phyloP scores from a whole-genome alignment of 2,113 vertebrate genomes.

The Phylloscopus trochilus region DNA sequence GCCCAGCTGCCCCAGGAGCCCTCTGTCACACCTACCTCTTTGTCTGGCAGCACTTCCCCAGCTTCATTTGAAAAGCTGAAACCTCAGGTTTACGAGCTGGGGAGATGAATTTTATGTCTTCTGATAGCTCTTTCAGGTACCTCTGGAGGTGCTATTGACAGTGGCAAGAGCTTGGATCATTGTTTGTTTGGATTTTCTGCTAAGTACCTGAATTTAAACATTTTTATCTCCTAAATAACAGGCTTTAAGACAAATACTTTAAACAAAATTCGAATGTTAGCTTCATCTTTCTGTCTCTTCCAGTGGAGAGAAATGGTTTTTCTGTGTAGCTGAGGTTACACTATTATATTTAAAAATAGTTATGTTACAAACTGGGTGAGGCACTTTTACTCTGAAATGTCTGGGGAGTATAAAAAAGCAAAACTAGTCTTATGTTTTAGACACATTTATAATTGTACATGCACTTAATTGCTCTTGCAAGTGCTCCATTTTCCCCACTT shows the following conservation, averaged over 20 bases:
- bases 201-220: neutral
- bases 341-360: neutral
- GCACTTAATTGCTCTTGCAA: slow-evolving; percentile 7
- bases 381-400: neutral
- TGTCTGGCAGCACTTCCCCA: neutral
- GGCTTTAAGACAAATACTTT: neutral
- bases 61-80: neutral
- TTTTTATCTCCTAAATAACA: neutral
- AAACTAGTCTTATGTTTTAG: neutral
- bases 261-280: neutral
- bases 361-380: neutral
- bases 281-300: neutral
- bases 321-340: neutral
- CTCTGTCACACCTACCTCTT: neutral
- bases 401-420: neutral
- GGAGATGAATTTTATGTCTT: neutral
- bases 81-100: neutral
- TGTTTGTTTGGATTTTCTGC: neutral
- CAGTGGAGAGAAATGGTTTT: neutral
- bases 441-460: slow-evolving; percentile 24
- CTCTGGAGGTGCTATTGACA: neutral
- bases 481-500: neutral
- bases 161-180: neutral
- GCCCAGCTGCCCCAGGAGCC: fast-evolving
- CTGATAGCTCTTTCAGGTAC: neutral